phyloP scores from a whole-genome alignment of 2,888 invertebrate genomes.

The Busseola fusca region DNA sequence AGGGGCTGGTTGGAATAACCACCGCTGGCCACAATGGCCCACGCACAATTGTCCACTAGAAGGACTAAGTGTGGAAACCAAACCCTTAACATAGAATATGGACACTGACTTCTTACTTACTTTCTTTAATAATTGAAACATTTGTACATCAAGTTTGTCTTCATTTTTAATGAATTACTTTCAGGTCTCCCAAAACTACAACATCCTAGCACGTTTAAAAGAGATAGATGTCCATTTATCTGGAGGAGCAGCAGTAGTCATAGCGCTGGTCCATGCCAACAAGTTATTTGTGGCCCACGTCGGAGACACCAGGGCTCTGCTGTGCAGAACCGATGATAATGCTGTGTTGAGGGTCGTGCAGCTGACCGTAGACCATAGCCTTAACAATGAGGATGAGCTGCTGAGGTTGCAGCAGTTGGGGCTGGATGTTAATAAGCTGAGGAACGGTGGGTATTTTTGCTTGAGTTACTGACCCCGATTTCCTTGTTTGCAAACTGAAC shows the following conservation, averaged over 20 bases:
- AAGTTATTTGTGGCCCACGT: constrained; percentile 96
- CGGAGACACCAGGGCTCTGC: constrained; percentile 93
- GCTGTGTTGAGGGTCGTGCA: constrained; percentile 93
- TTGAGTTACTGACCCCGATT: neutral
- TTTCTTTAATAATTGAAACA: no score
- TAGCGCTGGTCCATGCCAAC: constrained; percentile 93
- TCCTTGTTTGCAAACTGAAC: no score
- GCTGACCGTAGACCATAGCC: constrained; percentile 95
- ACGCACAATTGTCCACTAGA: no score
- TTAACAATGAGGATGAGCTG: constrained; percentile 95
- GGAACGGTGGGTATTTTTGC: constrained; percentile 86
- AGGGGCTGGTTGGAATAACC: no score
- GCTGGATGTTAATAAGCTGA: constrained; percentile 91
- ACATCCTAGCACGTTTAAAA: constrained; percentile 91
- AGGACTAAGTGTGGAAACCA: no score
- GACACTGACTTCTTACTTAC: no score
- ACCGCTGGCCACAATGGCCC: no score
- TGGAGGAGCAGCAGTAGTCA: constrained; percentile 94
- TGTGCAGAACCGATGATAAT: constrained; percentile 94
- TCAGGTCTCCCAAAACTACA: constrained; percentile 84
- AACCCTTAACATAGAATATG: no score
- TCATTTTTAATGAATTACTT: constrained; percentile 3
- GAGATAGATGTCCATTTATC: constrained; percentile 93
- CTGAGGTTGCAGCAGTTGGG: constrained; percentile 93
- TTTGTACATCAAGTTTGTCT: no score